Evolutionary conservation across 2,888 invertebrate species (phyloP).

Genomic region (Dolomedes plantarius): DNA sequence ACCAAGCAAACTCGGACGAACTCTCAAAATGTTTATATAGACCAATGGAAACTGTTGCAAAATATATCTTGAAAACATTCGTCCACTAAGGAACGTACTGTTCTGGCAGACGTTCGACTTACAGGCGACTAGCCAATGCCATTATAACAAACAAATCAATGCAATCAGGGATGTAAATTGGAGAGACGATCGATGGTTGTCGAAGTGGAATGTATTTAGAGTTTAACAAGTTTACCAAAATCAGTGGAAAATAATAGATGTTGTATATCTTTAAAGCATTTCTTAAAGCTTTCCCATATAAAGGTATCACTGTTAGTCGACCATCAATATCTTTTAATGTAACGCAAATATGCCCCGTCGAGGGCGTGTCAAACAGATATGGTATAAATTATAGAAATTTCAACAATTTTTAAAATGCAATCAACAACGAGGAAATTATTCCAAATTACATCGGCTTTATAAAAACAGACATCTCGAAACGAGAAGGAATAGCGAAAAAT

Average conservation of each 20-base stretch:
- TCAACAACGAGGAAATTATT: too few species aligned
- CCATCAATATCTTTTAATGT: neutral
- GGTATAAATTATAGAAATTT: neutral
- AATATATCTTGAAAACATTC: neutral
- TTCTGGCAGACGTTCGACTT: neutral
- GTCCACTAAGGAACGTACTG: neutral
- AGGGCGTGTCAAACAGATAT: neutral
- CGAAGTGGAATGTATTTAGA: too few species aligned
- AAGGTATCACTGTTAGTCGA: neutral
- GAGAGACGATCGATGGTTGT: too few species aligned
- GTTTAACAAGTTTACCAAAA: too few species aligned
- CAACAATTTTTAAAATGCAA: neutral
- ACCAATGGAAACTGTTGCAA: neutral
- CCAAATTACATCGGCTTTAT: too few species aligned
- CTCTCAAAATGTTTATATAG: neutral
- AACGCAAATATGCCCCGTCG: neutral
- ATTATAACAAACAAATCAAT: neutral
- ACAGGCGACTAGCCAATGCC: constrained; percentile 4
- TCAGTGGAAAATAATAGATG: too few species aligned
- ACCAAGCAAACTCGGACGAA: neutral
- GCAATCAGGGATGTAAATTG: neutral
- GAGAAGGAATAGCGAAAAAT: too few species aligned
- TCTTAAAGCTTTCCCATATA: neutral
- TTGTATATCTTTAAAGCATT: neutral
- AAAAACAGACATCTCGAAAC: too few species aligned